phyloP scores from a whole-genome alignment of 2,888 invertebrate species.

The Callyntrura guangdongensis region DNA sequence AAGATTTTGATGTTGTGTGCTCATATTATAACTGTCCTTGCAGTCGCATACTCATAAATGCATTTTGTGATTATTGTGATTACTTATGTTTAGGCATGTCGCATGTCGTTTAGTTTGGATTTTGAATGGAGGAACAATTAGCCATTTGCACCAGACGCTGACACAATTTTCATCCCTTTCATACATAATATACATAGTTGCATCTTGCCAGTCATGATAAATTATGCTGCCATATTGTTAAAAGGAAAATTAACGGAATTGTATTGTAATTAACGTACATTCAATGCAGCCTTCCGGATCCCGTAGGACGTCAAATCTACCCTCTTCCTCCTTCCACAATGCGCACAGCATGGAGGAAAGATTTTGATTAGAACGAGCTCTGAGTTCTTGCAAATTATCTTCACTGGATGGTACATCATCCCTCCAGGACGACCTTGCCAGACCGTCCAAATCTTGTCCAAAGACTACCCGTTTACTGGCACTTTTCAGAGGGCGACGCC shows the following conservation, averaged over 20 bases:
- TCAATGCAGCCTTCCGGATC: slow-evolving; percentile 81
- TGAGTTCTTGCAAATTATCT: slow-evolving; percentile 75
- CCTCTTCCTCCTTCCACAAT: slow-evolving; percentile 83
- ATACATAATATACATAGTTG: background rate
- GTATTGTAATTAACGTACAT: slow-evolving; percentile 78
- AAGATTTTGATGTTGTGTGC: slow-evolving; percentile 1
- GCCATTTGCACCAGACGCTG: background rate
- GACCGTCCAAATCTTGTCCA: slow-evolving; percentile 52
- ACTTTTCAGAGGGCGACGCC: slow-evolving; percentile 74
- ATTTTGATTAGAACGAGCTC: slow-evolving; percentile 64
- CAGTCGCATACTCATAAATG: too few species aligned
- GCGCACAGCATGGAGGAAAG: slow-evolving; percentile 81
- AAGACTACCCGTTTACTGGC: slow-evolving; percentile 67
- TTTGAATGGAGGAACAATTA: background rate
- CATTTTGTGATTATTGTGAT: too few species aligned
- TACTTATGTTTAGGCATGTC: background rate
- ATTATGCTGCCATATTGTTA: background rate
- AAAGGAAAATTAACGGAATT: too few species aligned
- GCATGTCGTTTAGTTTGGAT: background rate
- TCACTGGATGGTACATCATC: slow-evolving; percentile 50
- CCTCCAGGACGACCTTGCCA: slow-evolving; percentile 12
- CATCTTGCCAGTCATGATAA: background rate
- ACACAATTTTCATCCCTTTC: background rate
- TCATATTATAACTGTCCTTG: background rate
- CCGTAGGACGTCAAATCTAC: slow-evolving; percentile 77